phyloP scores from a whole-genome alignment of 1,140 invertebrate genomes.

The Papilio glaucus region DNA sequence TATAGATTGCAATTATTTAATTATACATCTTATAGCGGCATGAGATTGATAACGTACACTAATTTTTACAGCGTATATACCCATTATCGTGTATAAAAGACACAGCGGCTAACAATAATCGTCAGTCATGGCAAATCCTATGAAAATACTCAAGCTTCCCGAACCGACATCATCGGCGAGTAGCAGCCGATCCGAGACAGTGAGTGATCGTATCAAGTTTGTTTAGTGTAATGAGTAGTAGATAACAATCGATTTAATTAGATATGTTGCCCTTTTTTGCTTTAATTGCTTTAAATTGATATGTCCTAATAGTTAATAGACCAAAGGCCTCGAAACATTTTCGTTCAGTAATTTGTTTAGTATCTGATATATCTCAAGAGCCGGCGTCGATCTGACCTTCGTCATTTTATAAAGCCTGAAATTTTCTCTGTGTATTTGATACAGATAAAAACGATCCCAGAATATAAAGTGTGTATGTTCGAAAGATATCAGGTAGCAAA shows the following conservation, averaged over 20 bases:
- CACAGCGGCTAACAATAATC: background rate
- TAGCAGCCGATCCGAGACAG: background rate
- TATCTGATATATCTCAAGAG: too few relatives aligned
- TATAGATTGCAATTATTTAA: too few relatives aligned
- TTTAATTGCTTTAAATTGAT: too few relatives aligned
- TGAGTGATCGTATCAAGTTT: background rate
- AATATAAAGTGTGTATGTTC: too few relatives aligned
- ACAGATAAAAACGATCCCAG: too few relatives aligned
- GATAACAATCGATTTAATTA: slow-evolving; percentile 6
- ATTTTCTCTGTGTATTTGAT: too few relatives aligned
- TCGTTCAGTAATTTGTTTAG: too few relatives aligned
- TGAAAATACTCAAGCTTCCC: background rate
- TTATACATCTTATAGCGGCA: background rate
- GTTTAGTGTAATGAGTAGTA: background rate
- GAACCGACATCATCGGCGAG: background rate
- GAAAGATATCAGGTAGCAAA: too few relatives aligned
- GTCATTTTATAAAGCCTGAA: too few relatives aligned
- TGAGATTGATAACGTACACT: background rate
- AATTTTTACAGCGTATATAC: background rate
- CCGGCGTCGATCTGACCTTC: too few relatives aligned
- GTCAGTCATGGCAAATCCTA: background rate
- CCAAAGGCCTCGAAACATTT: too few relatives aligned
- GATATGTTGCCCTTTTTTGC: background rate
- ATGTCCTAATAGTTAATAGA: too few relatives aligned
- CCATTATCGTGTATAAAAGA: background rate